These are phyloP conservation scores for Xiphophorus couchianus DNA, from an alignment of 2,113 vertebrate species.

Conservation along the genomic window DNA sequence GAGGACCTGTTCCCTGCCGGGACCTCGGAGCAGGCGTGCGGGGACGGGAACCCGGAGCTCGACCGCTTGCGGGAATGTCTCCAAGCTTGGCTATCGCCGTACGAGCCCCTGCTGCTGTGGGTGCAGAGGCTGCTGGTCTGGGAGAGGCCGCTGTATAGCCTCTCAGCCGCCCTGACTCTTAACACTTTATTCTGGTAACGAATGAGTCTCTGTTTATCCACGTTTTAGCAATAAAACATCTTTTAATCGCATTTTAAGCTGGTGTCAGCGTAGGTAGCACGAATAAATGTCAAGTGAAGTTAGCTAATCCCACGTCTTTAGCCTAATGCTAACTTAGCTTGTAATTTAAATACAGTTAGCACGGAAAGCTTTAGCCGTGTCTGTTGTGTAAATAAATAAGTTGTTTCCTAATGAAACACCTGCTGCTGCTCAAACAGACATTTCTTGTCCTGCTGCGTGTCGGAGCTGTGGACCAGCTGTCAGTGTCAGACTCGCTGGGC, in stretches of 20 bases:
- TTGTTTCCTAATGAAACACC: constrained; percentile 12
- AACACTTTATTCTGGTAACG: constrained; percentile 92
- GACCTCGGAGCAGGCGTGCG: constrained; percentile 60
- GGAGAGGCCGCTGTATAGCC: constrained; percentile 93
- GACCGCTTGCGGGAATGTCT: constrained; percentile 82
- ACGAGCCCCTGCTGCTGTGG: constrained; percentile 83
- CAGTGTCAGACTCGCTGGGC: constrained; percentile 11
- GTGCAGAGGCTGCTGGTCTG: constrained; percentile 91
- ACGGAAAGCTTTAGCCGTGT: rapidly evolving
- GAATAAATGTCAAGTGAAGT: constrained; percentile 46
- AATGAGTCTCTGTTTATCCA: neutral
- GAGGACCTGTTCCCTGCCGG: constrained; percentile 79
- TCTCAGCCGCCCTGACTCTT: constrained; percentile 86
- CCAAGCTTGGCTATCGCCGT: constrained; percentile 81
- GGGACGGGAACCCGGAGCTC: constrained; percentile 71
- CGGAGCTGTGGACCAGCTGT: constrained; percentile 34
- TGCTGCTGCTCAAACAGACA: constrained; percentile 10
- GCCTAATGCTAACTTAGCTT: constrained; percentile 52
- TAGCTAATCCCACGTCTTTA: constrained; percentile 69
- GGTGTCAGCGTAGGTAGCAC: constrained; percentile 6
- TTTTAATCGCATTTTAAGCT: neutral
- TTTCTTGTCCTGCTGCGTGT: constrained; percentile 23
- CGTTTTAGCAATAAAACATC: neutral
- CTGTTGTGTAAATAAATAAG: neutral
- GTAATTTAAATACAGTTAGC: constrained; percentile 1